Evolutionary conservation across 1,140 invertebrate species (phyloP), one percentile per base, ranked within the genome.

Genomic region (Tetramorium simillimum): DNA sequence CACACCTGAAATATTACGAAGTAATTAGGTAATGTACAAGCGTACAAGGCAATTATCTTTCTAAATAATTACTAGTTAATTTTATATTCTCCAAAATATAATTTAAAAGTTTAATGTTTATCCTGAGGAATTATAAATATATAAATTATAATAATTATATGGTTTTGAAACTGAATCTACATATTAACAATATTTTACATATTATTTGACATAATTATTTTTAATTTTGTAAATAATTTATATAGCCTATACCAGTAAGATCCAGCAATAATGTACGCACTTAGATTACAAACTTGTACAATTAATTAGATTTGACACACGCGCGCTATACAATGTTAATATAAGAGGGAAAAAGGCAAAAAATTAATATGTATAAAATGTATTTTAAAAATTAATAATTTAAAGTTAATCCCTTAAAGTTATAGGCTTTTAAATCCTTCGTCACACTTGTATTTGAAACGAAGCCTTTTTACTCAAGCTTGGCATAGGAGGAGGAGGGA

Each of bases 1-100:
- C 88, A 99, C 98, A 92, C 99, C 99, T 99, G 14, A 40, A 81
- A 16, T 37, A 51, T 46, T 6, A 16, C 6, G 60, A 78, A 0
- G 21, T 49, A 81, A 81, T 56, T 40, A 67, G 33, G 33, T 28
- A 28, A 28, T 28, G 33, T 4, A 33, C 1, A 33, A 33, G 2
- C 2, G 14, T 3, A 63, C 16, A 72, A 76, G 5, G 4, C 3
- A 51, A n/a, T 43, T 70, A 10, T 56, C 1, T 33, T 33, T 33
- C 3, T 56, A n/a, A 28, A 16, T 60, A 73, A 33, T 21, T 73
- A 14, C 2, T 58, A 46, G 5, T 73, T 7, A 73, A 33, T 46
- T 73, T 72, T 70, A 56, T 14, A 46, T 12, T 82, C 0, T 33
- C 0, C 37, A 56, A 58, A 46, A 56, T 0, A 1, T 70, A 43